These are phyloP conservation scores for Oppia nitens DNA, from an alignment of 1,140 invertebrate genomes.

Conservation along the genomic window DNA sequence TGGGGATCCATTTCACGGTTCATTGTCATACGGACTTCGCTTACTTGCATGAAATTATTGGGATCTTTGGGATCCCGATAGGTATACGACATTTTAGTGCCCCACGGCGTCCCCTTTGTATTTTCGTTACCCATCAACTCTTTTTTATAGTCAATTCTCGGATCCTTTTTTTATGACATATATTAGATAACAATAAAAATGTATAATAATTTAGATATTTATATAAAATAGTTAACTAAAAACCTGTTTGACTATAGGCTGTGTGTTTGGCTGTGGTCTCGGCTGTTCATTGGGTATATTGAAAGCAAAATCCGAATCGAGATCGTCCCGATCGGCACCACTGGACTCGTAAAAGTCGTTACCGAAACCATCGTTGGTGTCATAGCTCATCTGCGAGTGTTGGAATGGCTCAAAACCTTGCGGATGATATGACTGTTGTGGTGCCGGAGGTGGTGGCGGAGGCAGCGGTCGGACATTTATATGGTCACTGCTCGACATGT, in stretches of 20 bases:
- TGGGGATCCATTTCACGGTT: not conserved
- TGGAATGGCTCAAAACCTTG: not conserved
- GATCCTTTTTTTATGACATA: not conserved
- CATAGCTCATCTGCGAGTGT: not conserved
- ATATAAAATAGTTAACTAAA: not conserved
- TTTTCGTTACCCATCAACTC: not conserved
- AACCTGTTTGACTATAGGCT: not conserved
- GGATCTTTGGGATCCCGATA: slow-evolving; percentile 1
- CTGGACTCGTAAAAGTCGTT: not conserved
- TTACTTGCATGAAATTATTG: slow-evolving; percentile 6
- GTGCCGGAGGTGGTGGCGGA: no score
- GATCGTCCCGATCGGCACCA: not conserved
- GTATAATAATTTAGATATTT: not conserved
- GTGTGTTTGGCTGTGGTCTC: no score
- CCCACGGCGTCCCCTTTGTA: slow-evolving; percentile 1
- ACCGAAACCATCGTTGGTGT: not conserved
- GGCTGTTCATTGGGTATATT: not conserved
- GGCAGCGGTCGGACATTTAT: not conserved
- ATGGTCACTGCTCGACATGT: not conserved
- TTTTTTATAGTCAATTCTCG: not conserved
- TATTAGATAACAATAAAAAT: no score
- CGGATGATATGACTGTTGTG: not conserved
- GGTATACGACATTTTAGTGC: not conserved
- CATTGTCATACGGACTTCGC: not conserved
- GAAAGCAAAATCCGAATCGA: not conserved